Evolutionary conservation across 2,113 vertebrate species (phyloP), one percentile per base, ranked within the genome.

Genomic region (Hirundichthys speculiger): DNA sequence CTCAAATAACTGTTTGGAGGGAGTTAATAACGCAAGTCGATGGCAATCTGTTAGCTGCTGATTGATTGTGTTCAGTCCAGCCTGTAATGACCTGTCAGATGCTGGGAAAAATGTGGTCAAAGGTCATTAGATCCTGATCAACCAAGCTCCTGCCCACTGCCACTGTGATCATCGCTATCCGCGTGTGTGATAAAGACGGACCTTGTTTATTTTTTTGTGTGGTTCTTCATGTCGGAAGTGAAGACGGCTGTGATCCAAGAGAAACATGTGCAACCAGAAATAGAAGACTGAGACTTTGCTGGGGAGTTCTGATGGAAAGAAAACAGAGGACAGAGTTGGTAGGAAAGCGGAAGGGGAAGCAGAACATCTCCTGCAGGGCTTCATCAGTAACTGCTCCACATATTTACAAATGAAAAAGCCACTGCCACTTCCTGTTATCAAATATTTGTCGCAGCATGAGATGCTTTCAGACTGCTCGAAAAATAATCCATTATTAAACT

Each of bases 11-110:
- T 73, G 70, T 79, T 59, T 34, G 7, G 27, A 25, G 39, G 78
- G 72, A 88, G 78, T 71, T 71, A 85, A 76, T 83, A 82, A 87
- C 72, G 83, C 20, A 54, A 69, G 49, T 66, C 13, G 75, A 85
- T 85, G 66, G 56, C 82, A 79, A 91, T 92, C 87, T 81, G 81
- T 85, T 85, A 73, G 72, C 52, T 27, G 57, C 46, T 91, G 91
- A 93, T 89, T 79, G 88, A 91, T 90, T 76, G 67, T 56, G 58
- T 60, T 83, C 75, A 62, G 84, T 78, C 64, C 75, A 41, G 77
- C 47, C 54, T 74, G 83, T 91, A 90, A 90, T 89, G 91, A 91
- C 87, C 87, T 89, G 88, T 89, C 90, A 85, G 67, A 90, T 88
- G 86, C 77, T 22, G 54, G 85, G 67, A 88, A 91, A 92, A 92